Evolutionary conservation across 2,113 vertebrate genomes (phyloP).

Genomic region (Picathartes gymnocephalus): DNA sequence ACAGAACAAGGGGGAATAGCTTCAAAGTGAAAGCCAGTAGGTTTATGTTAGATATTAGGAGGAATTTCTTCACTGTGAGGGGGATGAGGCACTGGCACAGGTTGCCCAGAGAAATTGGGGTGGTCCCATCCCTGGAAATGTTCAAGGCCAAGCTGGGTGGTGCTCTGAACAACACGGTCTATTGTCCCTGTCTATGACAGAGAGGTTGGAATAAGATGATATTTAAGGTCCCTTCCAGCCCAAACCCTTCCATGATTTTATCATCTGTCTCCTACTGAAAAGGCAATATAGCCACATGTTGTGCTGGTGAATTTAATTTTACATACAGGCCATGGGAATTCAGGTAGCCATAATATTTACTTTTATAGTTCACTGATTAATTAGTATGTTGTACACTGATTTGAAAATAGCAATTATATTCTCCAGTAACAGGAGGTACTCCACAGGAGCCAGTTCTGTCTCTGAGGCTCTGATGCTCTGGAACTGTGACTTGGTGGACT

Average conservation of each 20-base stretch:
- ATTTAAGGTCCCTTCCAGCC: background rate
- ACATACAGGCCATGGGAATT: background rate
- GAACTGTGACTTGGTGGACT: background rate
- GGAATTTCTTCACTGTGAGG: background rate
- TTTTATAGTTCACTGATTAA: slow-evolving; percentile 1
- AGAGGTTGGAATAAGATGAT: background rate
- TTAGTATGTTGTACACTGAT: slow-evolving; percentile 28
- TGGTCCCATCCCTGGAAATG: background rate
- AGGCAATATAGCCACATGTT: background rate
- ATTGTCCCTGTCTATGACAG: background rate
- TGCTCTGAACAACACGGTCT: background rate
- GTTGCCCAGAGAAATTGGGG: background rate
- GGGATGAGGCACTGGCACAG: background rate
- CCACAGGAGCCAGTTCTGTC: background rate
- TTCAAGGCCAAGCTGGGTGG: background rate
- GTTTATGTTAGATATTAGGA: background rate
- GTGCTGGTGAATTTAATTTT: background rate
- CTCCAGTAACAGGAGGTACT: background rate
- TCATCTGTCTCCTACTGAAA: background rate
- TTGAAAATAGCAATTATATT: slow-evolving; percentile 18
- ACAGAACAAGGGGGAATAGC: background rate
- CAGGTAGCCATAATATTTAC: slow-evolving; percentile 11
- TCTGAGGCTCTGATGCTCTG: background rate
- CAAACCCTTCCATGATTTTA: background rate
- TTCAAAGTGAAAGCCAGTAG: background rate